Evolutionary conservation across 2,113 vertebrate genomes (phyloP).

Genomic region (Hippocampus guttulatus): DNA sequence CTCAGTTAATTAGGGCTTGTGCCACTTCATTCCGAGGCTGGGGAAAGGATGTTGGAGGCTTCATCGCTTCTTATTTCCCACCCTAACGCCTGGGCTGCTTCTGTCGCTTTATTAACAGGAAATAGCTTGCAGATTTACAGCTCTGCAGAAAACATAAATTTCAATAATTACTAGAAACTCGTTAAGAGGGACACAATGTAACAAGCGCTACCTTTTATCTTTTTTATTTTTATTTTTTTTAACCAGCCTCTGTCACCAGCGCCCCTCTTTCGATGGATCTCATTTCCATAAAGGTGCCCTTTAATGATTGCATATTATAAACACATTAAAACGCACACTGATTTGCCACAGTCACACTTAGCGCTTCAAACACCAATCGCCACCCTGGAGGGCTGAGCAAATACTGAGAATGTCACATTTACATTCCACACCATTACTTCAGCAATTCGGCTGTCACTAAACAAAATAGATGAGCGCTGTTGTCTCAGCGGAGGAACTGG

Average conservation of each 20-base stretch:
- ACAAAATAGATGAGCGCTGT: constrained; percentile 24
- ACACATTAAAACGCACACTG: constrained; percentile 60
- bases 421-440: constrained; percentile 40
- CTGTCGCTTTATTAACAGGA: constrained; percentile 64
- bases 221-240: too few relatives aligned
- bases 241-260: neutral
- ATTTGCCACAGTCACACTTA: constrained; percentile 53
- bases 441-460: constrained; percentile 32
- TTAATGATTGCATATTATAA: constrained; percentile 64
- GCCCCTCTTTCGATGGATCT: constrained; percentile 37
- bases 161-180: constrained; percentile 71
- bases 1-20: constrained; percentile 75
- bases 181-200: constrained; percentile 57
- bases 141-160: constrained; percentile 70
- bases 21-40: constrained; percentile 64
- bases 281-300: constrained; percentile 59
- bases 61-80: constrained; percentile 75
- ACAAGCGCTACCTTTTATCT: neutral
- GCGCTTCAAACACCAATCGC: constrained; percentile 39
- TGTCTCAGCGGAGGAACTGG: constrained; percentile 25
- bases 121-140: constrained; percentile 68
- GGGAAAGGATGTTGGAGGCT: constrained; percentile 69
- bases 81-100: constrained; percentile 59
- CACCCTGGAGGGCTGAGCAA: constrained; percentile 46
- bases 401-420: constrained; percentile 55